phyloP scores from a whole-genome alignment of 2,888 invertebrate species.

The Coleophora flavipennella region DNA sequence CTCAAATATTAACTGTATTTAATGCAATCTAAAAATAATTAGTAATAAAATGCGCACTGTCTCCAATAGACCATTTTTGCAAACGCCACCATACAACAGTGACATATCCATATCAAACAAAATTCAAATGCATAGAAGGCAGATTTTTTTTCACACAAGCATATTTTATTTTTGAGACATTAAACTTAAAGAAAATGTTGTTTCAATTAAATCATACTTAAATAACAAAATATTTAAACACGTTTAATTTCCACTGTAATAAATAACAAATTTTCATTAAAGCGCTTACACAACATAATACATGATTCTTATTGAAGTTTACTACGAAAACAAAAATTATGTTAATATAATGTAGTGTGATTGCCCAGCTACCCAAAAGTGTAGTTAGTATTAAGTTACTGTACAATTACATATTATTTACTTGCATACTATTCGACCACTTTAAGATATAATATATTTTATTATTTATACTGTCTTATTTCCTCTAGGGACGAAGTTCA shows the following conservation, averaged over 20 bases:
- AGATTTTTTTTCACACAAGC: constrained; percentile 51
- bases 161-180: constrained; percentile 46
- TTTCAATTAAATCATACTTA: neutral
- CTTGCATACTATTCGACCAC: constrained; percentile 51
- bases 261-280: constrained; percentile 40
- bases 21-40: constrained; percentile 51
- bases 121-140: constrained; percentile 63
- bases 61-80: constrained; percentile 23
- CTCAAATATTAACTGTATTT: constrained; percentile 54
- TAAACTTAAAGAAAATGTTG: too few relatives aligned
- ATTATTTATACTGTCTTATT: constrained; percentile 30
- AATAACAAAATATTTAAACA: neutral
- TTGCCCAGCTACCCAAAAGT: constrained; percentile 70
- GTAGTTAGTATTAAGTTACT: constrained; percentile 67
- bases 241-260: constrained; percentile 24
- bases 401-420: constrained; percentile 56
- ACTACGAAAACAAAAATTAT: constrained; percentile 46
- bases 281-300: constrained; percentile 39
- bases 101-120: constrained; percentile 28
- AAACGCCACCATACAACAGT: constrained; percentile 21
- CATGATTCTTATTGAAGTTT: constrained; percentile 48
- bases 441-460: too few relatives aligned
- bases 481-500: constrained; percentile 23
- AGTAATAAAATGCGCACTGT: constrained; percentile 58
- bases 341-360: constrained; percentile 62